Evolutionary conservation across 2,888 invertebrate genomes (phyloP), one percentile per base, ranked within the genome.

Genomic region (Microctonus brassicae): DNA sequence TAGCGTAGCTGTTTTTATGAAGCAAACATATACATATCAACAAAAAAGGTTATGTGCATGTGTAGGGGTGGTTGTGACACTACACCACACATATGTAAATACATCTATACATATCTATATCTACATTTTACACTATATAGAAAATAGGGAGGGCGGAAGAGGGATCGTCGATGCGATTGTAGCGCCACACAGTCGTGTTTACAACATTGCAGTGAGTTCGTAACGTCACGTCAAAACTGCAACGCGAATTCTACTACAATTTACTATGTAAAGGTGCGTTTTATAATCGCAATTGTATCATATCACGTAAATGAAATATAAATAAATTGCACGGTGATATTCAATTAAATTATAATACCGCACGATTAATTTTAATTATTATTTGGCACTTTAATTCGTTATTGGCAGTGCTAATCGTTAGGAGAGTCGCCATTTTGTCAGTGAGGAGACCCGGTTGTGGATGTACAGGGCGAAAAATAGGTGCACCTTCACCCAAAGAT

Each of bases 341-440:
- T 55, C 22, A 22, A 58, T 52, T 58, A 17, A 61, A 13, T 39
- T 34, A 22, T 20, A 39, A 61, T 39, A 13, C 9, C 34, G 9
- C 39, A 39, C 39, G 26, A 42, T 36, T 26, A 26, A 66, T 57
- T 39, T 22, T 33, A 69, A 62, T 39, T 42, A 70, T 70, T 68
- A 75, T 74, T 61, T 47, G 52, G 69, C 17, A 67, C 34, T 67
- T 80, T 76, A 73, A 78, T 75, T 80, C 78, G 79, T 79, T 47
- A 72, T 80, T 79, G 80, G 82, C 79, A 82, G 85, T 84, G 82
- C 82, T 80, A 85, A 85, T 84, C 84, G 84, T 84, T 84, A 84
- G 80, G 78, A 76, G 67, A 80, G 85, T 86, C 86, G 87, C 87
- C 87, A 87, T 87, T 86, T 87, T 87, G 87, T 87, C 86, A 83